Evolutionary conservation across 2,888 invertebrate species (phyloP), one percentile per base, ranked within the genome.

Genomic region (Aproaerema taeniolella): DNA sequence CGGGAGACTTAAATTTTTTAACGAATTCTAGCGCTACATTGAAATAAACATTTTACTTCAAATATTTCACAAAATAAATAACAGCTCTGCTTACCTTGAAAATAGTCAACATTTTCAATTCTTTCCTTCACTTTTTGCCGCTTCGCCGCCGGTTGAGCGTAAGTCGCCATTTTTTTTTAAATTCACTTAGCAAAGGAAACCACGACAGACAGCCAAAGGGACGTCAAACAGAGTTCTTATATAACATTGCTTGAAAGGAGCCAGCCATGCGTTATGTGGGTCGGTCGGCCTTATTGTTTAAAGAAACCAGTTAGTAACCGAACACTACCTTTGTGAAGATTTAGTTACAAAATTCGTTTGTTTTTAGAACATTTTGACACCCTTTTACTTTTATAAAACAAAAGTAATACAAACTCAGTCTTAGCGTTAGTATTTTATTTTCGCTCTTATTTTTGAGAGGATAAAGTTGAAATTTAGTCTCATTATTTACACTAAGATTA

Each of bases 51-150:
- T n/a, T n/a, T n/a, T n/a, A n/a, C n/a, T n/a, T n/a, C n/a, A n/a
- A n/a, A n/a, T n/a, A n/a, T n/a, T n/a, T n/a, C n/a, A n/a, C n/a
- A n/a, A n/a, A n/a, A n/a, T n/a, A n/a, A n/a, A n/a, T n/a, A n/a
- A n/a, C n/a, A n/a, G n/a, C n/a, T n/a, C n/a, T n/a, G 31, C 52
- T 47, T 49, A 82, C 85, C 81, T 61, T 82, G 82, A 51, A 83
- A 85, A 47, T 72, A 82, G 42, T 85, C 83, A 13, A 66, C 60
- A 43, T 59, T 55, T 2, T 77, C 79, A 3, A 46, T 46, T 36
- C 70, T 63, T 12, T 85, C 83, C 20, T 70, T 53, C n/a, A 76
- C 67, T 49, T 82, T 85, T 55, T 76, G 82, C 46, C 82, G 58
- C 50, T 85, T 85, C 1, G 58, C 54, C 0, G 61, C 68, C 0